phyloP scores from a whole-genome alignment of 2,888 invertebrate species.

The Entomobrya proxima region DNA sequence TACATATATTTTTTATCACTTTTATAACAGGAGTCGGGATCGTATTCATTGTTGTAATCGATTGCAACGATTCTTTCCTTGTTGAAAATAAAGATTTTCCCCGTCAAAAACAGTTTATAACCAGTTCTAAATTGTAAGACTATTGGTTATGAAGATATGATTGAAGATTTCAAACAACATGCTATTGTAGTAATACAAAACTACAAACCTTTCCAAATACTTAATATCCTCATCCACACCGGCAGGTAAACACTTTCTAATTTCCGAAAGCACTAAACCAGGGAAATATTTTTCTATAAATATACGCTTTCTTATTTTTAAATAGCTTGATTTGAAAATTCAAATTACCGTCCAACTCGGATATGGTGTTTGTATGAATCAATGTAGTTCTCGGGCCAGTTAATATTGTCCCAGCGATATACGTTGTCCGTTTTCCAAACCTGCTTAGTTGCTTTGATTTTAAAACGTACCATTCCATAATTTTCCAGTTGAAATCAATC shows the following conservation, averaged over 20 bases:
- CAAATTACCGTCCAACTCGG: slow-evolving; percentile 33
- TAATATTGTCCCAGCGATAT: slow-evolving; percentile 31
- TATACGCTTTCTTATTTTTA: neutral
- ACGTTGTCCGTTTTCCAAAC: slow-evolving; percentile 10
- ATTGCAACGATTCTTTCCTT: slow-evolving; percentile 22
- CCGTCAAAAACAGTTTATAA: slow-evolving; percentile 44
- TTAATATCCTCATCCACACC: slow-evolving; percentile 5
- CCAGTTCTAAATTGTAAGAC: slow-evolving; percentile 37
- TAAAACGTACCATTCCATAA: slow-evolving; percentile 49
- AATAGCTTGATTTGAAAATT: neutral
- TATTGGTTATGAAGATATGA: no score
- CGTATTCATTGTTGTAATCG: slow-evolving; percentile 30
- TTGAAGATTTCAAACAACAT: neutral
- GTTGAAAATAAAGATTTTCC: slow-evolving; percentile 51
- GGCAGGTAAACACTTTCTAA: slow-evolving; percentile 29
- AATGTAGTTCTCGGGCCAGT: slow-evolving; percentile 30
- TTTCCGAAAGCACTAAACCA: slow-evolving; percentile 24
- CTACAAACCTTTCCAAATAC: slow-evolving; percentile 39
- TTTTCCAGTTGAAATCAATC: slow-evolving; percentile 55
- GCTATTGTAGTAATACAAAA: neutral
- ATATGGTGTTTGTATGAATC: slow-evolving; percentile 26
- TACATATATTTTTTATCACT: neutral
- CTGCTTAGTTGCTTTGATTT: slow-evolving; percentile 50
- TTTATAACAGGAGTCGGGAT: neutral
- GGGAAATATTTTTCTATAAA: no score